Evolutionary conservation across 1,140 invertebrate genomes (phyloP).

Genomic region (Drosophila elegans): DNA sequence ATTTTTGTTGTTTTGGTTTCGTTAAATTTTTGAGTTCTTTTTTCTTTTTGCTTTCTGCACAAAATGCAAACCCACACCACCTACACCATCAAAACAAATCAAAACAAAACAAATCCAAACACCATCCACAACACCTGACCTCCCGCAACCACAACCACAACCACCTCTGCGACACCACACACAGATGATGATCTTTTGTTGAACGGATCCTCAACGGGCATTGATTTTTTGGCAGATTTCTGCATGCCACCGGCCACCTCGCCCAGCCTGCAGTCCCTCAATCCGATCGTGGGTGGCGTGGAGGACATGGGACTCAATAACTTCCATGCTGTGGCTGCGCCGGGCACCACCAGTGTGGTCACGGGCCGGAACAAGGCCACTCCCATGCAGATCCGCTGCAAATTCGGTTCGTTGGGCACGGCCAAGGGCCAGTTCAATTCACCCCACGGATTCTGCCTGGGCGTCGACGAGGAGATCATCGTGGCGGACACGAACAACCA

Average conservation of each 20-base stretch:
- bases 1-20: conserved; percentile 12
- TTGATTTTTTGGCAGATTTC: conserved; percentile 85
- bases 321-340: conserved; percentile 78
- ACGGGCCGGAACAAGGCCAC: conserved; percentile 90
- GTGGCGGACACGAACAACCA: conserved; percentile 98
- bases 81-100: background rate
- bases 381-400: conserved; percentile 94
- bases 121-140: conserved; percentile 25
- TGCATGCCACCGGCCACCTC: conserved; percentile 87
- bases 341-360: conserved; percentile 71
- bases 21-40: conserved; percentile 39
- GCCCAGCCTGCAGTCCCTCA: conserved; percentile 86
- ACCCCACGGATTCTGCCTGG: conserved; percentile 98
- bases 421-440: conserved; percentile 97
- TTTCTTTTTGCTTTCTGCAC: conserved; percentile 19
- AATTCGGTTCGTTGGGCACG: conserved; percentile 96
- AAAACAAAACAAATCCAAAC: conserved; percentile 6
- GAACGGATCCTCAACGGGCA: conserved; percentile 86
- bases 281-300: conserved; percentile 70
- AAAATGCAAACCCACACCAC: conserved; percentile 19
- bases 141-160: conserved; percentile 12
- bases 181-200: conserved; percentile 84
- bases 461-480: conserved; percentile 96
- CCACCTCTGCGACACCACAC: conserved; percentile 9
- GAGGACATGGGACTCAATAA: conserved; percentile 71